A percentile compares a stretch with the other conserved stretches of the same genome.
Conservation (phyloP, 2,113 vertebrate species). For the Psittacus erithacus region DNA sequence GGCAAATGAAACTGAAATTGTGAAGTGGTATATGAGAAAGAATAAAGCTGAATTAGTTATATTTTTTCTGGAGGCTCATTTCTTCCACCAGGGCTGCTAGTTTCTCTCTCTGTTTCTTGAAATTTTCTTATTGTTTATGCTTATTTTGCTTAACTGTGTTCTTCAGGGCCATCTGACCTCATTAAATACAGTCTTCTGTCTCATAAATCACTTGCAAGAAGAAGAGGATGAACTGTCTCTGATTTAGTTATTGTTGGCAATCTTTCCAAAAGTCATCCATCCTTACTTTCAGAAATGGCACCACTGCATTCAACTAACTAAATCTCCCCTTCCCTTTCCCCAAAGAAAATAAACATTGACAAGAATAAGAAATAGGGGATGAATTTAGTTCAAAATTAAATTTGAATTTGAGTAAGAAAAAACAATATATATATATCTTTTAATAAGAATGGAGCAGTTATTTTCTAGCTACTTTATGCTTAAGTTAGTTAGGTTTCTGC, state of each 20-base stretch:
- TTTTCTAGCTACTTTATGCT: neutral
- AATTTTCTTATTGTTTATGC: neutral
- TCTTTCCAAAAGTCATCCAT: neutral
- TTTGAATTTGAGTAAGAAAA: slow-evolving; percentile 14
- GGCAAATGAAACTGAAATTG: neutral
- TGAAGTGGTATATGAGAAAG: neutral
- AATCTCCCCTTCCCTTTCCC: neutral
- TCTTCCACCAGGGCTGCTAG: neutral
- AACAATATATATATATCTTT: neutral
- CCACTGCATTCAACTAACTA: neutral
- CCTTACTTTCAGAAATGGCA: slow-evolving; percentile 20
- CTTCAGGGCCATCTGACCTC: neutral
- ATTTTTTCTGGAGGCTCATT: neutral
- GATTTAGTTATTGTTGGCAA: slow-evolving; percentile 47
- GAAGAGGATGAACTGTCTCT: neutral
- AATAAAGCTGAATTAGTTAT: neutral
- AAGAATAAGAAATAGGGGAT: slow-evolving; percentile 1
- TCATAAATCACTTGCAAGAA: slow-evolving; percentile 27
- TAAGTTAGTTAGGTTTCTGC: neutral
- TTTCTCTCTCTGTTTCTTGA: neutral
- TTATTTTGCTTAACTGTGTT: slow-evolving; percentile 8
- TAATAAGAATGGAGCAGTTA: neutral
- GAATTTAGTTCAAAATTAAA: neutral
- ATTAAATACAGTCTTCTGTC: slow-evolving; percentile 11
- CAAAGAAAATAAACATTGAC: slow-evolving; percentile 43